phyloP scores from a whole-genome alignment of 2,888 invertebrate species.

The Trisateles emortualis region DNA sequence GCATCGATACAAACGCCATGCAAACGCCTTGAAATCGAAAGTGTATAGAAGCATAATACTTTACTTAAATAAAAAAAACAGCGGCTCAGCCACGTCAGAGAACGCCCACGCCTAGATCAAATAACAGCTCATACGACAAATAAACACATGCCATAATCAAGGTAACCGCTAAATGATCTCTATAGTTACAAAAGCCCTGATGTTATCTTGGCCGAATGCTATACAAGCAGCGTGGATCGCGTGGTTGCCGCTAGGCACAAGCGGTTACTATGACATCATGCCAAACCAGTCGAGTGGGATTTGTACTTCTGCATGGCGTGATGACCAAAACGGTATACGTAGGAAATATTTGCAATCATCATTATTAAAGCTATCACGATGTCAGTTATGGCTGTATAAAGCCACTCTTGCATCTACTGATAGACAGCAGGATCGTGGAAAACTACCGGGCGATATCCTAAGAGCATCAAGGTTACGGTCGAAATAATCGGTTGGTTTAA shows the following conservation, averaged over 20 bases:
- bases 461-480: too few relatives aligned
- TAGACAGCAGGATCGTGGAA: too few relatives aligned
- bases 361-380: not conserved
- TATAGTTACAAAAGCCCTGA: conserved; percentile 10
- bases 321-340: conserved; percentile 30
- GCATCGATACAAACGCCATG: too few relatives aligned
- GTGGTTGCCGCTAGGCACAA: conserved; percentile 10
- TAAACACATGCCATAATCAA: not conserved
- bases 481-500: too few relatives aligned
- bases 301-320: conserved; percentile 18
- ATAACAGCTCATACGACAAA: not conserved
- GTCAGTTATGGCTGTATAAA: too few relatives aligned
- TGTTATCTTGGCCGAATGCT: conserved; percentile 16
- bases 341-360: not conserved
- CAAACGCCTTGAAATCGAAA: too few relatives aligned
- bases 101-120: too few relatives aligned
- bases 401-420: too few relatives aligned
- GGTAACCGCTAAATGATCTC: not conserved
- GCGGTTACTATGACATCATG: conserved; percentile 25
- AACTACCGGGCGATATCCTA: too few relatives aligned
- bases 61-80: too few relatives aligned
- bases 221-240: not conserved
- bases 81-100: too few relatives aligned
- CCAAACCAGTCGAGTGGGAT: conserved; percentile 14
- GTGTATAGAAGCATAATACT: too few relatives aligned